phyloP scores from a whole-genome alignment of 2,113 vertebrate species.

The Grus americana region DNA sequence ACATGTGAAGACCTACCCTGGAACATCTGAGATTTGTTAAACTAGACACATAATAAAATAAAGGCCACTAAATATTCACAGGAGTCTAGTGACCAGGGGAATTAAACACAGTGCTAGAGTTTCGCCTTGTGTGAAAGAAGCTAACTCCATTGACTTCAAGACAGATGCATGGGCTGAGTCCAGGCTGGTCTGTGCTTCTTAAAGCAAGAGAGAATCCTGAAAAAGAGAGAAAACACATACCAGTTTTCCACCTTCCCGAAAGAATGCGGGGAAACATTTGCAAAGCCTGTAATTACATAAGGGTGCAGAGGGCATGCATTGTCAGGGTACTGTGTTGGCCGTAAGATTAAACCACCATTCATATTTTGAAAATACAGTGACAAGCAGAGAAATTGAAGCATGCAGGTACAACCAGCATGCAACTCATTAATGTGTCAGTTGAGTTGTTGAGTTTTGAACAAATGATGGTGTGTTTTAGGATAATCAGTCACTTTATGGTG shows the following conservation, averaged over 20 bases:
- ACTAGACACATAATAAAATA: not conserved
- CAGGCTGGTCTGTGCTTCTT: not conserved
- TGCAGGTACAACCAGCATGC: not conserved
- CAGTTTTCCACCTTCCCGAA: not conserved
- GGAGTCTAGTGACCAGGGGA: not conserved
- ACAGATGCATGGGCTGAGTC: not conserved
- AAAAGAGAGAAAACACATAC: not conserved
- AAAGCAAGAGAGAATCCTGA: not conserved
- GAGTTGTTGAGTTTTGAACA: not conserved
- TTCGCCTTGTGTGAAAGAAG: not conserved
- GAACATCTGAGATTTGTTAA: not conserved
- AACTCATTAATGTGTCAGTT: not conserved
- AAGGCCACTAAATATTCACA: not conserved
- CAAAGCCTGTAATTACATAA: not conserved
- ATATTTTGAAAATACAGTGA: not conserved
- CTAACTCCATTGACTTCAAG: not conserved
- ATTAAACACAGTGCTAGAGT: not conserved
- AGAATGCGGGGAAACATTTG: not conserved
- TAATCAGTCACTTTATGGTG: not conserved
- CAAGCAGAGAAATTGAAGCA: not conserved
- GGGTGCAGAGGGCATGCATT: not conserved
- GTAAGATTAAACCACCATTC: not conserved
- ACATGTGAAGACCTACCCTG: not conserved
- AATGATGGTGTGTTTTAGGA: not conserved
- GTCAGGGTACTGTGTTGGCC: not conserved